Evolutionary conservation across 2,113 vertebrate genomes (phyloP).

Genomic region (Hirundichthys speculiger): DNA sequence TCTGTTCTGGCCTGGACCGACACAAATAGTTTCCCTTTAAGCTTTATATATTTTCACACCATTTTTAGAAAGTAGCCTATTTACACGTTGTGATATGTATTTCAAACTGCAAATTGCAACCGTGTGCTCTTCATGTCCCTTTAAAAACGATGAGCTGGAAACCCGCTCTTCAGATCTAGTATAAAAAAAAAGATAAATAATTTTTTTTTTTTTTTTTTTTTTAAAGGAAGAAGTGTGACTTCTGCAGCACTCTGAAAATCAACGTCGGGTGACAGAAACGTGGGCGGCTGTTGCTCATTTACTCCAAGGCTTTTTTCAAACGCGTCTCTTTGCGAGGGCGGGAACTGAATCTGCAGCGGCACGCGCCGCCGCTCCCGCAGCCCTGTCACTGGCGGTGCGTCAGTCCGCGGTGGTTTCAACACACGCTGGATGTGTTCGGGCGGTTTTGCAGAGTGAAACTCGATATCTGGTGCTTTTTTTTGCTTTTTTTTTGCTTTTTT

Average conservation of each 20-base stretch:
- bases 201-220: constrained; percentile 15
- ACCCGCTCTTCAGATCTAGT: constrained; percentile 17
- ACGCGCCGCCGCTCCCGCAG: no score
- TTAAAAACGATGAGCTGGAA: constrained; percentile 5
- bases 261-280: constrained; percentile 33
- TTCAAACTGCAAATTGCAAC: constrained; percentile 34
- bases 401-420: constrained; percentile 41
- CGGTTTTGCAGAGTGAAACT: constrained; percentile 15
- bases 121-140: constrained; percentile 53
- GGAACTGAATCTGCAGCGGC: constrained; percentile 45
- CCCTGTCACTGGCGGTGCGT: constrained; percentile 72
- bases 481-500: no score
- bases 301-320: constrained; percentile 33
- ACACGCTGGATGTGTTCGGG: constrained; percentile 20
- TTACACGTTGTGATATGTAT: constrained; percentile 74
- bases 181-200: no score
- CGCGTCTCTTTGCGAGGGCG: constrained; percentile 60
- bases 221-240: constrained; percentile 16
- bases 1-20: constrained; percentile 61
- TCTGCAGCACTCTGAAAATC: constrained; percentile 38
- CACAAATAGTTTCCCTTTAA: constrained; percentile 49
- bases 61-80: constrained; percentile 63
- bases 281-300: constrained; percentile 51
- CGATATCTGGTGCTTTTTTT: constrained; percentile 17
- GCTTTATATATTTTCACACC: constrained; percentile 28